These are phyloP conservation scores for Pluvialis apricaria DNA, from an alignment of 2,113 vertebrate species.

Conservation along the genomic window DNA sequence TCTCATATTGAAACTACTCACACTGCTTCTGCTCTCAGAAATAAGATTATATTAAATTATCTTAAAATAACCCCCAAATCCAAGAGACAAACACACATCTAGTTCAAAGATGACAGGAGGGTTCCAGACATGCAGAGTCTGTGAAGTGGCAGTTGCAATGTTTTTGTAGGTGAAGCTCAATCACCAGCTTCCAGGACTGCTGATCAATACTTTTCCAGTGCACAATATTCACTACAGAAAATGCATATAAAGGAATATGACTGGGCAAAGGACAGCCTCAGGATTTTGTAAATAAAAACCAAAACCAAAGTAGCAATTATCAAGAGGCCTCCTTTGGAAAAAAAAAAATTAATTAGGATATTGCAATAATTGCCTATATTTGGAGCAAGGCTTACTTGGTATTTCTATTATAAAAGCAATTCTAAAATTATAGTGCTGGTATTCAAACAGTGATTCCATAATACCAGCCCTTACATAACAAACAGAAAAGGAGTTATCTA, in stretches of 20 bases:
- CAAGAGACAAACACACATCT: not conserved
- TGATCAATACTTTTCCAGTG: not conserved
- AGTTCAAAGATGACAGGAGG: not conserved
- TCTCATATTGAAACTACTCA: not conserved
- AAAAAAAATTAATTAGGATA: not conserved
- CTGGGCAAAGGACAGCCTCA: not conserved
- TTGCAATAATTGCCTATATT: slow-evolving; percentile 23
- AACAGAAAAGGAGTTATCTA: slow-evolving; percentile 55
- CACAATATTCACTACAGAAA: slow-evolving; percentile 3
- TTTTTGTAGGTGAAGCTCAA: not conserved
- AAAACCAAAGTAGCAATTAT: not conserved
- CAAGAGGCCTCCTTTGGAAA: not conserved
- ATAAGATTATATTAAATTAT: not conserved
- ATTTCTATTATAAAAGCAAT: slow-evolving; percentile 29
- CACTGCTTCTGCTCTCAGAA: not conserved
- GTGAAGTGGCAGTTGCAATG: not conserved
- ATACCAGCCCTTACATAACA: slow-evolving; percentile 42
- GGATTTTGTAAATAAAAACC: not conserved
- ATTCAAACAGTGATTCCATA: slow-evolving; percentile 34
- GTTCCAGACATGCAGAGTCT: not conserved
- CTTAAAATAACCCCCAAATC: not conserved
- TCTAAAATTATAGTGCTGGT: slow-evolving; percentile 43
- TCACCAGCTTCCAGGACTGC: not conserved
- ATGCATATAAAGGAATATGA: not conserved
- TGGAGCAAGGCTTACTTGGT: slow-evolving; percentile 3